phyloP scores from a whole-genome alignment of 2,888 invertebrate species.

The Escarpia spicata region DNA sequence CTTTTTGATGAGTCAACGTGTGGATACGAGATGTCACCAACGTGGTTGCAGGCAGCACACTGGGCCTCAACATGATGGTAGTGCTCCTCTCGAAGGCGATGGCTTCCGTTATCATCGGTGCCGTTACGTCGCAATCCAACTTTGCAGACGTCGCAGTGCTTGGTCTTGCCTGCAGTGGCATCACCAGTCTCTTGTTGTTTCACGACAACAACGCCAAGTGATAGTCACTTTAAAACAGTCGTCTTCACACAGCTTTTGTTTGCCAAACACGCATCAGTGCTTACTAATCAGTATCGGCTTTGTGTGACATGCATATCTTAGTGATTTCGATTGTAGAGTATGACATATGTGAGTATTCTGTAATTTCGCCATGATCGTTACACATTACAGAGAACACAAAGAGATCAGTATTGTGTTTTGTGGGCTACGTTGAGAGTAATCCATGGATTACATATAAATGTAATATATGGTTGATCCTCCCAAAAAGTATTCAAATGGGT shows the following conservation, averaged over 20 bases:
- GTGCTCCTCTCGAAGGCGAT: neutral
- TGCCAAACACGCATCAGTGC: neutral
- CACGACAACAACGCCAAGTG: neutral
- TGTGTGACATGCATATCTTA: neutral
- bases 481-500: neutral
- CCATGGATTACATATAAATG: neutral
- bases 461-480: neutral
- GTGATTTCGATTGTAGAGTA: neutral
- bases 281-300: neutral
- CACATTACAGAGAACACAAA: neutral
- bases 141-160: neutral
- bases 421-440: neutral
- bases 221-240: neutral
- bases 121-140: neutral
- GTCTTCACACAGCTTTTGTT: neutral
- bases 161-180: neutral
- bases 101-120: neutral
- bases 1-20: neutral
- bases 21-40: neutral
- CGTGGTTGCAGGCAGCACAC: neutral
- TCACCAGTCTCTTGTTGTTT: neutral
- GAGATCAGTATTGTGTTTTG: neutral
- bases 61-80: constrained; percentile 12
- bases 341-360: neutral
- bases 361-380: neutral